A percentile compares a stretch with the other conserved stretches of the same genome.
phyloP scores from a whole-genome alignment of 2,888 invertebrate species.

The Carpatolechia fugitivella region DNA sequence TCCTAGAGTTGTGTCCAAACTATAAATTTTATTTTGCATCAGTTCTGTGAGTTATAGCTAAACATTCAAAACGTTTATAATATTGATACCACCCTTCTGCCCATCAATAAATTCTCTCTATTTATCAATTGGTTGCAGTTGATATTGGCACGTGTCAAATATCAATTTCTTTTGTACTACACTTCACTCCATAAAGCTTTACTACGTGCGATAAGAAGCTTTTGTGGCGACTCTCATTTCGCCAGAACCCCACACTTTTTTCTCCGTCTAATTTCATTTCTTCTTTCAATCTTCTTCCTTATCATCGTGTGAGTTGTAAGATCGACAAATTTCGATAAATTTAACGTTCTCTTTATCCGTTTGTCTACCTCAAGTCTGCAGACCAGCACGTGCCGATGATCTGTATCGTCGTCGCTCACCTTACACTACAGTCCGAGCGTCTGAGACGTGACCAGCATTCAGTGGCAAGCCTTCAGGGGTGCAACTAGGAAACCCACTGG shows the following conservation, averaged over 20 bases:
- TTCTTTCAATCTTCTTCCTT: neutral
- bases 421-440: conserved; percentile 37
- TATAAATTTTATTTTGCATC: neutral
- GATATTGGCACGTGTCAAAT: conserved; percentile 13
- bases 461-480: conserved; percentile 28
- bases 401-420: conserved; percentile 59
- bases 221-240: neutral
- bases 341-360: neutral
- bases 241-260: too few species aligned
- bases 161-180: neutral
- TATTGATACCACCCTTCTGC: conserved; percentile 3
- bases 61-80: too few species aligned
- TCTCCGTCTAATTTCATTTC: too few species aligned
- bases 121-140: conserved; percentile 9
- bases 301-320: too few species aligned
- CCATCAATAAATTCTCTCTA: neutral
- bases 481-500: conserved; percentile 26
- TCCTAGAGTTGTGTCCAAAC: neutral
- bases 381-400: conserved; percentile 58
- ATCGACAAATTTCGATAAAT: too few species aligned
- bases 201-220: neutral
- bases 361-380: neutral
- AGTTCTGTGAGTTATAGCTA: too few species aligned
- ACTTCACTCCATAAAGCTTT: neutral
- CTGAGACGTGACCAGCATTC: conserved; percentile 52